phyloP scores from a whole-genome alignment of 2,797 vertebrate genomes.

The Apogon talboti region DNA sequence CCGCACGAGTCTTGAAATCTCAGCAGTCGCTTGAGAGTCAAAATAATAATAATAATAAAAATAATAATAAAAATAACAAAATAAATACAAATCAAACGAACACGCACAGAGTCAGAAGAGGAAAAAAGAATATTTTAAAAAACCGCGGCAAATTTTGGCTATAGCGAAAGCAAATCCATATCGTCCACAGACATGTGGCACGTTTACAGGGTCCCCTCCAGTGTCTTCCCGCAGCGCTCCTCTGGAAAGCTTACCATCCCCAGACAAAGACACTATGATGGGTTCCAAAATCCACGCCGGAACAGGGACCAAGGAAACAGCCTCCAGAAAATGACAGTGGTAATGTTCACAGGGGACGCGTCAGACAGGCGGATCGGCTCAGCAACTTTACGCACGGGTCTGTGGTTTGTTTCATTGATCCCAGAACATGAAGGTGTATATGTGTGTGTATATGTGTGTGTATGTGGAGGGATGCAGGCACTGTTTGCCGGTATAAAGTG shows the following conservation, averaged over 20 bases:
- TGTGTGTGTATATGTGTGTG: slow-evolving; percentile 3
- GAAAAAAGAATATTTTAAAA: slow-evolving; percentile 14
- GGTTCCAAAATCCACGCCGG: slow-evolving; percentile 58
- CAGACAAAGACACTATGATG: slow-evolving; percentile 51
- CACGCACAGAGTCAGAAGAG: slow-evolving; percentile 13
- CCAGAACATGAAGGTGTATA: slow-evolving; percentile 17
- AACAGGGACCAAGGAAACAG: slow-evolving; percentile 29
- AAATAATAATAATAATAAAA: not conserved
- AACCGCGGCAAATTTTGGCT: slow-evolving; percentile 54
- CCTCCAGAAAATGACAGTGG: slow-evolving; percentile 2
- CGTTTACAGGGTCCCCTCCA: slow-evolving; percentile 52
- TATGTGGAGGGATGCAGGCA: slow-evolving; percentile 4
- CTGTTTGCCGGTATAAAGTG: slow-evolving; percentile 30
- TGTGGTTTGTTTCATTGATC: slow-evolving; percentile 30
- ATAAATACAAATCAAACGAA: not conserved
- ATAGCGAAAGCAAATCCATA: slow-evolving; percentile 75
- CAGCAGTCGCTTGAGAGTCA: slow-evolving; percentile 23
- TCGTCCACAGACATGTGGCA: slow-evolving; percentile 50
- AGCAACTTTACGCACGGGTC: slow-evolving; percentile 59
- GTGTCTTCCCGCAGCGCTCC: slow-evolving; percentile 22
- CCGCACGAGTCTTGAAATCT: slow-evolving; percentile 61
- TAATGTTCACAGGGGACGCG: slow-evolving; percentile 12
- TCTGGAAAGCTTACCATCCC: slow-evolving; percentile 45
- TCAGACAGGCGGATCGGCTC: slow-evolving; percentile 20
- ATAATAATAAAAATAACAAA: not conserved